Percentiles rank a stretch among this genome's conserved stretches.
phyloP scores from a whole-genome alignment of 2,888 invertebrate species.

The Lithophane ornitopus region DNA sequence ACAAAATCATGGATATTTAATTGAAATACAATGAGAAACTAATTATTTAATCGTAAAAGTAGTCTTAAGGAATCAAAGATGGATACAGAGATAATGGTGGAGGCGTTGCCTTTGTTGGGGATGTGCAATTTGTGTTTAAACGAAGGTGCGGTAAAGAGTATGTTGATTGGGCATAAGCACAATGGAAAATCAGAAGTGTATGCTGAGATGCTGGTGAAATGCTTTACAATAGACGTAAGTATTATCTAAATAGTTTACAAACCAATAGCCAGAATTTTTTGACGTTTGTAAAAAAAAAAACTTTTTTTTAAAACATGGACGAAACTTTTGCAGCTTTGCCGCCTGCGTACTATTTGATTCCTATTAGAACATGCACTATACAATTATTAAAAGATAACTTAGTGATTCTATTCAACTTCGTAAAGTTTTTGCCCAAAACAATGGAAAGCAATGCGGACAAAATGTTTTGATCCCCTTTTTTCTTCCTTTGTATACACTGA shows the following conservation, averaged over 20 bases:
- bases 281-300: neutral
- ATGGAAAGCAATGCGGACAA: no score
- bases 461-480: no score
- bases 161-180: conserved; percentile 77
- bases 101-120: conserved; percentile 82
- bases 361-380: neutral
- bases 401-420: neutral
- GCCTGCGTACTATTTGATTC: conserved; percentile 17
- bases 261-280: neutral
- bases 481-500: no score
- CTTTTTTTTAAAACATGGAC: neutral
- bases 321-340: neutral
- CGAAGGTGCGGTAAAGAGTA: conserved; percentile 85
- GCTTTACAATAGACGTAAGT: conserved; percentile 87
- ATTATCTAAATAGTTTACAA: neutral
- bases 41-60: conserved; percentile 38
- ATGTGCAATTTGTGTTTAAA: conserved; percentile 85
- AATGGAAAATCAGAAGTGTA: conserved; percentile 77
- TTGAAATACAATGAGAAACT: conserved; percentile 34
- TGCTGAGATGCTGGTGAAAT: conserved; percentile 82
- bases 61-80: conserved; percentile 63
- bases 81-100: conserved; percentile 84
- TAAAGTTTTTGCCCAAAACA: neutral
- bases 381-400: neutral
- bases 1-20: conserved; percentile 33